Conservation (phyloP, 2,888 invertebrate species). For the Brenthis daphne region DNA sequence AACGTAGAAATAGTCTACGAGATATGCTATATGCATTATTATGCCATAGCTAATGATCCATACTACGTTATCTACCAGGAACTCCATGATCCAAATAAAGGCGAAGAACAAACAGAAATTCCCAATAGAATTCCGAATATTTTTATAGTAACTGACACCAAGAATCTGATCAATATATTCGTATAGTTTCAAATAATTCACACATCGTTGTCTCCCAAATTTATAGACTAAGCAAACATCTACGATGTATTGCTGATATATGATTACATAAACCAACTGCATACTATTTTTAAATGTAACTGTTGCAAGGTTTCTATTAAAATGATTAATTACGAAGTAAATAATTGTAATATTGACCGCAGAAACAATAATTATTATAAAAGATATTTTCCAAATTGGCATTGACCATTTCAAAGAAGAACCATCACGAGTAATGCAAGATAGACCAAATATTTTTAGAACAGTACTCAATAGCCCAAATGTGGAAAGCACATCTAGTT, state of each 20-base stretch:
- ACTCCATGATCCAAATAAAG: conserved; percentile 6
- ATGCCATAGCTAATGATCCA: conserved; percentile 25
- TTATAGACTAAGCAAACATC: conserved; percentile 15
- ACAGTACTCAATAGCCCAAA: conserved; percentile 19
- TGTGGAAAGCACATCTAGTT: conserved; percentile 24
- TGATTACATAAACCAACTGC: conserved; percentile 15
- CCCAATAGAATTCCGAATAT: conserved; percentile 16
- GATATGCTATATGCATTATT: conserved; percentile 20
- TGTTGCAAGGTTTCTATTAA: background rate
- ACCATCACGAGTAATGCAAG: conserved; percentile 14
- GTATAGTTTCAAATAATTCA: conserved; percentile 24
- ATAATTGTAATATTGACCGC: conserved; percentile 2
- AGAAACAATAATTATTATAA: conserved; percentile 10
- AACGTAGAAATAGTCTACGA: conserved; percentile 34
- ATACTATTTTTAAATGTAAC: conserved; percentile 10
- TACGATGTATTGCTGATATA: conserved; percentile 20
- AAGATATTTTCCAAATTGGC: conserved; percentile 18
- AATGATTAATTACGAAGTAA: conserved; percentile 12
- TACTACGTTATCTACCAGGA: conserved; percentile 23
- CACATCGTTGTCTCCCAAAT: conserved; percentile 20
- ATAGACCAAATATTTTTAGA: conserved; percentile 25
- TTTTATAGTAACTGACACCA: conserved; percentile 15
- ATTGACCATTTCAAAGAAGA: conserved; percentile 18
- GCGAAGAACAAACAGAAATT: conserved; percentile 16
- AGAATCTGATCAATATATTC: conserved; percentile 24